Base-by-base conservation (phyloP, 2,797 vertebrate genomes). In the Calcarius lapponicus region DNA sequence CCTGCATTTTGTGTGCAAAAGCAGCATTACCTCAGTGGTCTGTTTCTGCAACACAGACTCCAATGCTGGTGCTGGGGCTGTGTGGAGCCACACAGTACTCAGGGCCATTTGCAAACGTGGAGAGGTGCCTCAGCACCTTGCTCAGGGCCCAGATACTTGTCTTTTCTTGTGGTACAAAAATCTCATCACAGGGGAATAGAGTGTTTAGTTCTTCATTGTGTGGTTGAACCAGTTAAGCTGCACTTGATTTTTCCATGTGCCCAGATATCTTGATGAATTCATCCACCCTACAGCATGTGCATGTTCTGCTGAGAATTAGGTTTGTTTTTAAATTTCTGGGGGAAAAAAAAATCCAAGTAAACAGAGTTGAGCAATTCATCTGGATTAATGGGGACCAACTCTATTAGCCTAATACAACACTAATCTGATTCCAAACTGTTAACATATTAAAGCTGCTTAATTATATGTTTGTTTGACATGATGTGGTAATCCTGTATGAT, bases 401-500 rank as follows among this genome's bases (percentile, higher is more conserved):
- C 88, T 92, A 94, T 97, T 97, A 96, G 86, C 81, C 80, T 96
- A 95, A 96, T 92, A 92, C 74, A 95, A 88, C 80, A 43, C 56
- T 96, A 97, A 97, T 97, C 93, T 97, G 92, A 93, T 95, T 94
- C 80, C 86, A 94, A 96, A 96, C 91, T 95, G 95, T 96, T 97
- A 96, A 95, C 94, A 90, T 93, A 92, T 82, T 95, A 97, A 96
- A 97, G 93, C 95, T 88, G 82, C 95, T 97, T 96, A 96, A 95
- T 96, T 94, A 88, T 95, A 92, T 89, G 93, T 96, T 96, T 93
- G 74, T 93, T 96, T 92, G 94, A 94, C 87, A 92, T 78, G 84
- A 26, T 80, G 65, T 89, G 47, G 90, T 95, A 96, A 96, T 96
- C 94, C 80, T 83, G 87, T 80, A 61, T 91, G 87, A 92, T 95